phyloP scores from a whole-genome alignment of 2,113 vertebrate genomes.

The Dascyllus trimaculatus region DNA sequence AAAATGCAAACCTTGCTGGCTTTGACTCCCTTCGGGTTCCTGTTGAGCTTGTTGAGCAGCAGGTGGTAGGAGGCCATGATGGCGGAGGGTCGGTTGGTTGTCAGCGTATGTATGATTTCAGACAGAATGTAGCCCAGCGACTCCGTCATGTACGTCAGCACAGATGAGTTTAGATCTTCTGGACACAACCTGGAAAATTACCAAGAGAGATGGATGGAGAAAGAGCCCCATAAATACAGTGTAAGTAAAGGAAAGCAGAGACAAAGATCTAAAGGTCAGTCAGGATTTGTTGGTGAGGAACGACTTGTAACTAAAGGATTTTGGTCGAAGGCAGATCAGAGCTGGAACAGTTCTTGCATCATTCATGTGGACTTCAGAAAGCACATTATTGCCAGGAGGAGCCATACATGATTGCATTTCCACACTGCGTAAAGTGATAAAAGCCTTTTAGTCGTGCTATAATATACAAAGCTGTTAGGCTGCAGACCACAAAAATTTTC shows the following conservation, averaged over 20 bases:
- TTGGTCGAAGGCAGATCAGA: slow-evolving; percentile 5
- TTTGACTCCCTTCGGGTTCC: slow-evolving; percentile 81
- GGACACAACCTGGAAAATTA: slow-evolving; percentile 77
- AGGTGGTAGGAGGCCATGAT: slow-evolving; percentile 88
- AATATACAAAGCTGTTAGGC: slow-evolving; percentile 56
- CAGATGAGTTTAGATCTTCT: slow-evolving; percentile 83
- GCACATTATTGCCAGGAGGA: slow-evolving; percentile 41
- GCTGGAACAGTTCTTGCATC: slow-evolving; percentile 15
- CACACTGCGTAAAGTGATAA: slow-evolving; percentile 67
- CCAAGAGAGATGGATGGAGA: background rate
- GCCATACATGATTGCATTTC: slow-evolving; percentile 69
- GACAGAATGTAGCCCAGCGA: slow-evolving; percentile 81
- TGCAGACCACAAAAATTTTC: slow-evolving; percentile 62
- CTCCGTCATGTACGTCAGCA: slow-evolving; percentile 87
- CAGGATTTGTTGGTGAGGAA: slow-evolving; percentile 17
- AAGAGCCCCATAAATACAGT: background rate
- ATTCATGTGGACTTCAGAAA: slow-evolving; percentile 59
- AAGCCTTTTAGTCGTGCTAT: slow-evolving; percentile 60
- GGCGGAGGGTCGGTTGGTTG: slow-evolving; percentile 86
- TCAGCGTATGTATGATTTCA: slow-evolving; percentile 84
- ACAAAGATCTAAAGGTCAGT: background rate
- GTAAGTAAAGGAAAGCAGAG: slow-evolving; percentile 3
- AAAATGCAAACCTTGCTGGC: slow-evolving; percentile 73
- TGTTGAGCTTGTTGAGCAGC: slow-evolving; percentile 86
- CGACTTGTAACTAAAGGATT: slow-evolving; percentile 14